Evolutionary conservation across 1,140 invertebrate species (phyloP), one percentile per base, ranked within the genome.

Genomic region (Zaprionus gabonicus): DNA sequence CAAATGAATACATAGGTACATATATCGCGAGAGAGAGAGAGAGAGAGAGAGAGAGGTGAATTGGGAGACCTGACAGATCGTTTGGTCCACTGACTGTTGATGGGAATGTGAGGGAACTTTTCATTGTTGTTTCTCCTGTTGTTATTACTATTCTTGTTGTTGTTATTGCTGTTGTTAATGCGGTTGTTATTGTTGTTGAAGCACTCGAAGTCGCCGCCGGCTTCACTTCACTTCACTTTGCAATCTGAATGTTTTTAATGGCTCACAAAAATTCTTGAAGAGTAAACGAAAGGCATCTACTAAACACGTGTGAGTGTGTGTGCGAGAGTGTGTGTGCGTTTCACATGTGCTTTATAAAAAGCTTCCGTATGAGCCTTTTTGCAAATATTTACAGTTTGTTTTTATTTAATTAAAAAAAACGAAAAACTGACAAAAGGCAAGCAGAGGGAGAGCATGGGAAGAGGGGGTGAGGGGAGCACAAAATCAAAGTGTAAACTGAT

Each of bases 321-420:
- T 20, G 20, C 20, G 20, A 20, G 20, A 20, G 20, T 46, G 17
- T 51, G 67, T 71, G 51, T 67, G 70, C 71, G 73, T 74, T 71
- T 81, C 70, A 78, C 78, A 84, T 58, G 56, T 51, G 76, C 31
- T 66, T 66, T 76, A 76, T 70, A 75, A 87, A 83, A 81, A 84
- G 84, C 84, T 90, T 88, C 85, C 85, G 78, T 85, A 90, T 90
- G 31, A 90, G 85, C 84, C 85, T 81, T 84, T 84, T 78, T 56
- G 84, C 81, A 90, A 90, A 88, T 90, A 88, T 88, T 88, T 88
- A 90, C 84, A 84, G 75, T 88, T 90, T 72, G 66, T 62, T 79
- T 85, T 81, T 76, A 78, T 84, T 88, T 76, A 84, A 84, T 90
- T 84, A 83, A 63, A 56, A 86, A 63, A 65, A 60, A 41, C 56